These are phyloP conservation scores for Bombus pyrosoma DNA, from an alignment of 1,140 invertebrate species.

Conservation along the genomic window DNA sequence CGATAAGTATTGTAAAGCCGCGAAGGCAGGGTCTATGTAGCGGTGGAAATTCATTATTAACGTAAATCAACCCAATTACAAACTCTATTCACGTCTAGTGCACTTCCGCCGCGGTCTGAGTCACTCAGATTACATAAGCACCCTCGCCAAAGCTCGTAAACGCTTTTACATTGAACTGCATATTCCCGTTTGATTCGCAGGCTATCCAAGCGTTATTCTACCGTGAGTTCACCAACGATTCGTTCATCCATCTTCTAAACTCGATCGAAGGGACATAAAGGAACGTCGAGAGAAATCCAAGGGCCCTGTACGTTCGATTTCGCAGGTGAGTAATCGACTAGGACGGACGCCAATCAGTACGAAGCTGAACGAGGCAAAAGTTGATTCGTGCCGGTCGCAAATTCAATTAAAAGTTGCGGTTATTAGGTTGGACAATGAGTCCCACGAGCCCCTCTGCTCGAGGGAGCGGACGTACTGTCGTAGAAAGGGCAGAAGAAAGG, in stretches of 20 bases:
- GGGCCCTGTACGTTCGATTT: constrained; percentile 43
- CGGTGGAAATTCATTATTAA: constrained; percentile 16
- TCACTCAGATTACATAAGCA: constrained; percentile 32
- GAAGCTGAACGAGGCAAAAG: constrained; percentile 71
- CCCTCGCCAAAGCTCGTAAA: background rate
- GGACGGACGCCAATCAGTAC: constrained; percentile 71
- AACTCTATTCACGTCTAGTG: constrained; percentile 42
- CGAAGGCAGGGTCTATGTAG: background rate
- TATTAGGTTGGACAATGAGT: constrained; percentile 82
- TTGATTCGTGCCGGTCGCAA: constrained; percentile 78
- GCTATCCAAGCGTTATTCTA: no score
- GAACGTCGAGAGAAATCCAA: constrained; percentile 29
- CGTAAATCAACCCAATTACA: constrained; percentile 36
- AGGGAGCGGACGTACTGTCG: constrained; percentile 22
- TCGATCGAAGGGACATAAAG: background rate
- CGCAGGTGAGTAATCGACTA: constrained; percentile 73
- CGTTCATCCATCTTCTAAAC: background rate
- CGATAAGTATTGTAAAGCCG: constrained; percentile 4
- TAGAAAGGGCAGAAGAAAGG: constrained; percentile 4
- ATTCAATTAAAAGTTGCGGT: constrained; percentile 83
- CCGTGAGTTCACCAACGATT: background rate
- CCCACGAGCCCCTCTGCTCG: constrained; percentile 69
- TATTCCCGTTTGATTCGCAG: background rate
- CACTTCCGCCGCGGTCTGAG: constrained; percentile 40
- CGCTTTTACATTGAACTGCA: background rate